Evolutionary conservation across 2,113 vertebrate species (phyloP).

Genomic region (Perognathus longimembris): DNA sequence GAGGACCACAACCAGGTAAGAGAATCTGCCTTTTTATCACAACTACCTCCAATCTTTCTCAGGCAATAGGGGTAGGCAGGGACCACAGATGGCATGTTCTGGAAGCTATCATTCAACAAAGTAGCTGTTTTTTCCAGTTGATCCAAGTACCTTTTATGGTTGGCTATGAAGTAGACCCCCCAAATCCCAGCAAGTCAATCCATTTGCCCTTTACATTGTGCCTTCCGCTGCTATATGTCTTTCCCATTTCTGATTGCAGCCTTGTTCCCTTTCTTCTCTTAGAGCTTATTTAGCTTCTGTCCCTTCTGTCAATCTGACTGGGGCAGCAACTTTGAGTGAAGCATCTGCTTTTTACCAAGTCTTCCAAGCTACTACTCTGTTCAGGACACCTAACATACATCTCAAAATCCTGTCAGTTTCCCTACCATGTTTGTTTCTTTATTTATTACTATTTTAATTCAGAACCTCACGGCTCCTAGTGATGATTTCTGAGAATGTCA

Average conservation of each 20-base stretch:
- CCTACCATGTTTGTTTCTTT: background rate
- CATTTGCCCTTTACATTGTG: slow-evolving; percentile 34
- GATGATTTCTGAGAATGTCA: background rate
- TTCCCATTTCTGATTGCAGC: background rate
- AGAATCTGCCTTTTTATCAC: slow-evolving; percentile 58
- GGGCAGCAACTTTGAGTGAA: background rate
- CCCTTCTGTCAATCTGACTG: background rate
- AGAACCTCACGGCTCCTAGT: background rate
- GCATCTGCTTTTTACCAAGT: background rate
- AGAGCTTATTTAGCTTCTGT: background rate
- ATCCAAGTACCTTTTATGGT: slow-evolving; percentile 54
- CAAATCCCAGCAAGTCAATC: slow-evolving; percentile 53
- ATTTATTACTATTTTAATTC: slow-evolving; percentile 12
- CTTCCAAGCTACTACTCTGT: background rate
- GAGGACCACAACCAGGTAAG: slow-evolving; percentile 67
- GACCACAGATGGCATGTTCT: slow-evolving; percentile 66
- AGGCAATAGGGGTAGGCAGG: slow-evolving; percentile 52
- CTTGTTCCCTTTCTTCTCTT: slow-evolving; percentile 7
- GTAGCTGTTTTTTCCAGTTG: slow-evolving; percentile 46
- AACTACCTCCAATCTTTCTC: slow-evolving; percentile 64
- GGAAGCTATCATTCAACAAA: slow-evolving; percentile 54
- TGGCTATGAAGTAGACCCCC: slow-evolving; percentile 54
- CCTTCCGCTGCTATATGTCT: background rate
- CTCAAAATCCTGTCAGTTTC: background rate
- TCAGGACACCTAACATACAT: background rate